Evolutionary conservation across 2,113 vertebrate genomes (phyloP).

Genomic region (Ploceus nigricollis): DNA sequence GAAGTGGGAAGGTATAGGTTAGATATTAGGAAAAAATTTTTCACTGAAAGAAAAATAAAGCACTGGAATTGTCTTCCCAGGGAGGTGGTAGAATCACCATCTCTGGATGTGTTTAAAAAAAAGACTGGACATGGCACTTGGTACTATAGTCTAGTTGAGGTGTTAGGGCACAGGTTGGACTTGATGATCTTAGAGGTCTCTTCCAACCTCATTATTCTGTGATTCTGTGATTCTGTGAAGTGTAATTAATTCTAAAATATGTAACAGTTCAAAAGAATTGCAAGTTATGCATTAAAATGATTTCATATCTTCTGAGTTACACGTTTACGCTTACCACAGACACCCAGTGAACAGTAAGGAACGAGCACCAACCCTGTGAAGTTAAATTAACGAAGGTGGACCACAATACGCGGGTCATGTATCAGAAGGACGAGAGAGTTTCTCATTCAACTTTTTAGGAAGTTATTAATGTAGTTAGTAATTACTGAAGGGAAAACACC

Average conservation of each 20-base stretch:
- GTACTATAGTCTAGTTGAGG: too few species aligned
- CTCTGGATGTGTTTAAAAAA: too few species aligned
- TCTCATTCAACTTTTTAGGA: not conserved
- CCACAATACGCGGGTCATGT: fast-evolving
- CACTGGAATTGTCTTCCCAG: too few species aligned
- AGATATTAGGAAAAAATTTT: too few species aligned
- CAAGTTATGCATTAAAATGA: not conserved
- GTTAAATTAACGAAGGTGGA: not conserved
- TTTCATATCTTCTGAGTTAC: not conserved
- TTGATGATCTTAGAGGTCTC: too few species aligned
- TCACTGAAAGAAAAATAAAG: too few species aligned
- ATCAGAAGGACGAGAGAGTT: not conserved
- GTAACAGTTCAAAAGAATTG: not conserved
- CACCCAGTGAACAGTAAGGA: fast-evolving
- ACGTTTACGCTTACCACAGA: fast-evolving
- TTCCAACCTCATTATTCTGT: too few species aligned
- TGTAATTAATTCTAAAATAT: not conserved
- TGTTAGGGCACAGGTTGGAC: too few species aligned
- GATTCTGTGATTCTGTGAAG: too few species aligned
- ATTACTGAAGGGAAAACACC: not conserved
- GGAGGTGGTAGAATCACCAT: too few species aligned
- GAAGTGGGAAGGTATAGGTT: too few species aligned
- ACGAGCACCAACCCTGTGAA: fast-evolving
- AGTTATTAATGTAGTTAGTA: fast-evolving
- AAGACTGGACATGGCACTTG: too few species aligned